These are phyloP conservation scores for Muscicapa comitata DNA, from an alignment of 2,797 vertebrate genomes.

Conservation along the genomic window DNA sequence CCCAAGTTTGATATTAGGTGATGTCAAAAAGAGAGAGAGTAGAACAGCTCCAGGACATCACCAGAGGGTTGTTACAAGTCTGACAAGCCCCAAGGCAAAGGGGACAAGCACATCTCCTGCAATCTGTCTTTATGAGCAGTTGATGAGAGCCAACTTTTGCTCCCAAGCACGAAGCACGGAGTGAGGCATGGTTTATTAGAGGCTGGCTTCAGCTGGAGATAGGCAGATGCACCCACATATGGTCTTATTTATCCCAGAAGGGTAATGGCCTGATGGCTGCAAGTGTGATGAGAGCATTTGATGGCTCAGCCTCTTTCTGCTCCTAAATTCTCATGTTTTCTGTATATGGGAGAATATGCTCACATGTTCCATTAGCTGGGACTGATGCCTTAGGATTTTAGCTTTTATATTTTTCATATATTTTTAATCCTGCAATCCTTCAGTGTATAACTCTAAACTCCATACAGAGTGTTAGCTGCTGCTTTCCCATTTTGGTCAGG, in stretches of 20 bases:
- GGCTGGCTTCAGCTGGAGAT: neutral
- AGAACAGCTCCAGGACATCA: neutral
- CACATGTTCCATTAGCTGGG: neutral
- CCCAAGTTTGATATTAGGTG: neutral
- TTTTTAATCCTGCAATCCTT: neutral
- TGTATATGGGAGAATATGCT: neutral
- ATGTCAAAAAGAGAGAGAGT: neutral
- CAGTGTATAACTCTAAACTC: neutral
- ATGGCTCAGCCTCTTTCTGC: neutral
- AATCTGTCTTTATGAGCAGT: neutral
- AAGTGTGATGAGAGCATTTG: neutral
- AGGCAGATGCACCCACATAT: neutral
- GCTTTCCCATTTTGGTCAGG: neutral
- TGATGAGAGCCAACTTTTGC: neutral
- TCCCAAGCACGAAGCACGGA: neutral
- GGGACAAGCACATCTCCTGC: neutral
- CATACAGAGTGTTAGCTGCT: rapidly evolving
- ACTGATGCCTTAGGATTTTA: neutral
- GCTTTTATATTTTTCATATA: neutral
- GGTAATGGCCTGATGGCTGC: neutral
- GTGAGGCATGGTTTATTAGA: neutral
- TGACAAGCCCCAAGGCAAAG: neutral
- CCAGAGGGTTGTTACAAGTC: neutral
- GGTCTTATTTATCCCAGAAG: constrained; percentile 1
- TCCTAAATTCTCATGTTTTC: neutral